Conservation (phyloP, 2,113 vertebrate genomes). For the Charina bottae region DNA sequence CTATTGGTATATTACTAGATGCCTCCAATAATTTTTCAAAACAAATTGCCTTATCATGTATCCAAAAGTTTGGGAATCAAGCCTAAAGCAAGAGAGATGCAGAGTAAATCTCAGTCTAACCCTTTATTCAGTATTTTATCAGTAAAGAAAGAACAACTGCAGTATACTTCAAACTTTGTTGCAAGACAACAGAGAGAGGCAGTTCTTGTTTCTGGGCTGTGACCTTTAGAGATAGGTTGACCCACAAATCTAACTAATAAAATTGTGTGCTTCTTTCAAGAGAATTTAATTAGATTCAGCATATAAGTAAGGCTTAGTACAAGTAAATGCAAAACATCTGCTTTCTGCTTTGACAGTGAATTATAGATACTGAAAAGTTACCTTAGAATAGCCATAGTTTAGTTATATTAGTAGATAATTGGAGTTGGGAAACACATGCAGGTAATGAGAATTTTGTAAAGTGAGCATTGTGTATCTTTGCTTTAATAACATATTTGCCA, state of each 20-base stretch:
- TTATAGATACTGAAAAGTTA: conserved; percentile 33
- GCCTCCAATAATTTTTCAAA: background rate
- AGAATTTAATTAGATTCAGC: background rate
- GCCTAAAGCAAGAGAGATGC: background rate
- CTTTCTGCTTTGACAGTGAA: conserved; percentile 20
- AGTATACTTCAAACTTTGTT: background rate
- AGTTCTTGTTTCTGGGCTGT: background rate
- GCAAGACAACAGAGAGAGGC: background rate
- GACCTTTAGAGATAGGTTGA: background rate
- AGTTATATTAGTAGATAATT: conserved; percentile 65
- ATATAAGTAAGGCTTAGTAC: background rate
- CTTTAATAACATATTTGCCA: conserved; percentile 51
- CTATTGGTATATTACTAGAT: background rate
- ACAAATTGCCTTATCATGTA: background rate
- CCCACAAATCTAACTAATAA: conserved; percentile 13
- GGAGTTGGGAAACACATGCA: conserved; percentile 36
- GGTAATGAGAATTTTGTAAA: conserved; percentile 59
- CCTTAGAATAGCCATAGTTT: conserved; percentile 32
- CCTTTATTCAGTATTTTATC: background rate
- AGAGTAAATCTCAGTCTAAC: background rate
- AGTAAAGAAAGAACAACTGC: background rate
- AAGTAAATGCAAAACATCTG: conserved; percentile 30
- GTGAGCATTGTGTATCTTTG: conserved; percentile 63
- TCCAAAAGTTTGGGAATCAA: background rate
- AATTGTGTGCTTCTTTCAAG: background rate